Evolutionary conservation across 1,140 invertebrate genomes (phyloP), one percentile per base, ranked within the genome.

Genomic region (Eumaeus atala): DNA sequence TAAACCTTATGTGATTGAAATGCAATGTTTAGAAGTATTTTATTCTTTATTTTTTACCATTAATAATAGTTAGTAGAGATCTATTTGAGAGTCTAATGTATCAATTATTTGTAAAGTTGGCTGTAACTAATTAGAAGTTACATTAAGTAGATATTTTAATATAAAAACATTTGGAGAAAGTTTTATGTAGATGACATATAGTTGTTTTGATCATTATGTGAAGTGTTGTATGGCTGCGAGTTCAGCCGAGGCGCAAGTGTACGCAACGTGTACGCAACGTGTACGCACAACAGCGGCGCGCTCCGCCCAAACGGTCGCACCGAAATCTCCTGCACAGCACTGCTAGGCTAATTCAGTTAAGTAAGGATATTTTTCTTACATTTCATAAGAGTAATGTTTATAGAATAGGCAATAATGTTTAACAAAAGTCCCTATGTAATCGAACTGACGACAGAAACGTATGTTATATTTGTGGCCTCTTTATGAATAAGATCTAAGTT

Each of bases 1-100:
- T 84, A 81, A 84, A 87, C 80, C 80, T 83, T 84, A 87, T 84
- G 84, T 87, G 84, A 87, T 87, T 85, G 82, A 85, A 87, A 87
- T 87, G 84, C 84, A 87, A 87, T 87, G 80, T 87, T 87, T 87
- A 87, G 78, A 85, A 87, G 84, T 87, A 87, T 87, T 87, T 87
- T 87, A 84, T 84, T 87, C 75, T 84, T 87, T 87, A 85, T 85
- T 87, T 86, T 84, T 84, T 84, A 87, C 79, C 79, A 84, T 84
- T 84, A 82, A 83, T 84, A 75, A 84, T 84, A 84, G 81, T 81
- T 87, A 82, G 84, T 87, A 87, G 81, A 84, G 80, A 87, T 87
- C 81, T 84, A 87, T 87, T 84, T 84, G 84, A 84, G 84, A 87
- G 84, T 84, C 77, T 87, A 87, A 87, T 87, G 81, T 87, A 87